Evolutionary conservation across 2,113 vertebrate genomes (phyloP).

Genomic region (Pseudorectes ferrugineus): DNA sequence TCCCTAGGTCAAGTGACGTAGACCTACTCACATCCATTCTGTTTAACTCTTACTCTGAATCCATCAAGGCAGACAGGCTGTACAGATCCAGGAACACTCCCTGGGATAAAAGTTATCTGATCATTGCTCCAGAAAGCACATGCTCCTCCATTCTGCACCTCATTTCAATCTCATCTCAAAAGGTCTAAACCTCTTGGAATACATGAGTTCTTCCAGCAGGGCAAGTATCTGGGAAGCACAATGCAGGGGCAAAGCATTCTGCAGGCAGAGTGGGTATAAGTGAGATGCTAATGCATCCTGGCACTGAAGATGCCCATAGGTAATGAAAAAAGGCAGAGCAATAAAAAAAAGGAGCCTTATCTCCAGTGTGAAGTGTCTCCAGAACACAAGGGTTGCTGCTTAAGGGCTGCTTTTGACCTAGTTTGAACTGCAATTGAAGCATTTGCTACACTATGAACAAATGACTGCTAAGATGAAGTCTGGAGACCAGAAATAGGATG

Average conservation of each 20-base stretch:
- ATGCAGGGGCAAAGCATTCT: background rate
- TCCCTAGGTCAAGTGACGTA: background rate
- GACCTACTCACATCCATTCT: background rate
- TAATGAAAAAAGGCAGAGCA: background rate
- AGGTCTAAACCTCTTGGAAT: background rate
- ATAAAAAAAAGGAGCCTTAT: background rate
- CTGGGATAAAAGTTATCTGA: background rate
- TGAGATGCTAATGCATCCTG: background rate
- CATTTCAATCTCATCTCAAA: background rate
- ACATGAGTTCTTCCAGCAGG: background rate
- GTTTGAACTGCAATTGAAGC: background rate
- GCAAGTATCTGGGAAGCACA: background rate
- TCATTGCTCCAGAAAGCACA: fast-evolving
- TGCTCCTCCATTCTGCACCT: background rate
- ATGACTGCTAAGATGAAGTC: background rate
- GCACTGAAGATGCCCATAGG: background rate
- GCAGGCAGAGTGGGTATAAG: background rate
- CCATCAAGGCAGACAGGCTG: background rate
- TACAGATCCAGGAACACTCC: background rate
- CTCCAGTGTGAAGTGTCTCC: background rate
- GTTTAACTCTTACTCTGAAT: background rate
- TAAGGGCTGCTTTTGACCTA: background rate
- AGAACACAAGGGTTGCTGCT: background rate
- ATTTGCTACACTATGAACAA: background rate
- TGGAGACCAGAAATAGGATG: background rate